These are phyloP conservation scores for Mustela lutreola DNA, from an alignment of 2,113 vertebrate species.

Conservation along the genomic window DNA sequence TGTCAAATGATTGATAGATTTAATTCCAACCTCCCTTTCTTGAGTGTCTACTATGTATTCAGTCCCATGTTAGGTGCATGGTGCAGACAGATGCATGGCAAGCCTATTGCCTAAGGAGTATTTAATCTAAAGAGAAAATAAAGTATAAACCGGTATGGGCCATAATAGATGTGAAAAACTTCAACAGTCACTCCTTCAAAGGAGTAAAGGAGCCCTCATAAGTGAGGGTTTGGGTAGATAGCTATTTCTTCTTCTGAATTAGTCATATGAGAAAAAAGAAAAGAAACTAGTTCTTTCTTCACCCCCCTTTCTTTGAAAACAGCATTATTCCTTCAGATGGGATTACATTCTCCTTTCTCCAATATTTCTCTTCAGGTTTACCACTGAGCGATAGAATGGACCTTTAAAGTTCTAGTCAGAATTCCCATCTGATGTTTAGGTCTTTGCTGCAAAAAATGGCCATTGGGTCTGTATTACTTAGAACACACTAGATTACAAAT, in stretches of 20 bases:
- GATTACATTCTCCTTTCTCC: neutral
- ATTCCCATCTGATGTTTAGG: neutral
- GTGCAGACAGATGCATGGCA: neutral
- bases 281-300: neutral
- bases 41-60: neutral
- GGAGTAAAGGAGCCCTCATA: neutral
- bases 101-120: neutral
- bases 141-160: neutral
- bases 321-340: neutral
- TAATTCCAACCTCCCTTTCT: neutral
- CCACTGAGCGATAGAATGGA: neutral
- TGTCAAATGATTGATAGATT: neutral
- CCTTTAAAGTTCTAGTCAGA: neutral
- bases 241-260: constrained; percentile 25
- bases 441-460: neutral
- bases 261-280: neutral
- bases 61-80: neutral
- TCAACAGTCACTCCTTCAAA: neutral
- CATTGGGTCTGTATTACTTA: neutral
- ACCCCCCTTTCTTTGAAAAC: neutral
- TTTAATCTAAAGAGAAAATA: constrained; percentile 39
- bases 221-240: neutral
- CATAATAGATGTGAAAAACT: neutral
- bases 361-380: neutral
- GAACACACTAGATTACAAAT: neutral